Base-by-base conservation (phyloP, 2,113 vertebrate species). In the Progne subis region DNA sequence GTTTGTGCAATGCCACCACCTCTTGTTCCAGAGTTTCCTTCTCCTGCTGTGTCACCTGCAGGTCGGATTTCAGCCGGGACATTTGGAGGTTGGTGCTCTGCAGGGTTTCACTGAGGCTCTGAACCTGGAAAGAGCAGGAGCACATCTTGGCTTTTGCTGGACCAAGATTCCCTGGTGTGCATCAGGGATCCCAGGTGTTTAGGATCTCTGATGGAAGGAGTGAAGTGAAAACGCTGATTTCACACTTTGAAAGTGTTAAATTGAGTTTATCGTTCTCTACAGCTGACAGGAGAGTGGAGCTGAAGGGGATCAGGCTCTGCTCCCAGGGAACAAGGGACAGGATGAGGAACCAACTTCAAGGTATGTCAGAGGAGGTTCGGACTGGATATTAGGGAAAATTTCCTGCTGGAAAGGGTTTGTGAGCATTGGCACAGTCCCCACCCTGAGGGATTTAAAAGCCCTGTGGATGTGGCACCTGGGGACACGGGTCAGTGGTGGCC, bases 11-110 rank as follows among this genome's bases (percentile, higher is more conserved):
- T 8, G 98, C 97, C 47, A 98, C 24, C 68, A 98, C 97, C 89
- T 99, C 99, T 41, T 98, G 98, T 90, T 98, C 96, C 52, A 99
- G 97, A 12, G 97, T 93, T 10, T 99, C 99, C 89, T 98, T 98
- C 97, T 99, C 99, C 91, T 99, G 98, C 59, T 99, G 99, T 1
- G 95, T 83, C 52, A 97, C 95, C 39, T 57, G 96, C 23, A 99
- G 93, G 77, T 99, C 98, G 0, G 98, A 98, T 94, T 98, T 98
- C 4, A 99, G 97, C 18, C 34, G 95, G 53, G 98, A 57, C 57
- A 98, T 96, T 34, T 99, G 98, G 43, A 98, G 97, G 94, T 94
- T 98, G 77, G 98, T 86, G 10, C 93, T 98, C 91, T 99, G 98
- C 55, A 99, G 92, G 1, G 69, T 95, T n/a, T 98, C 98, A 24